Conservation (phyloP, 1,140 invertebrate genomes). For the Pseudomyrmex pallidus region DNA sequence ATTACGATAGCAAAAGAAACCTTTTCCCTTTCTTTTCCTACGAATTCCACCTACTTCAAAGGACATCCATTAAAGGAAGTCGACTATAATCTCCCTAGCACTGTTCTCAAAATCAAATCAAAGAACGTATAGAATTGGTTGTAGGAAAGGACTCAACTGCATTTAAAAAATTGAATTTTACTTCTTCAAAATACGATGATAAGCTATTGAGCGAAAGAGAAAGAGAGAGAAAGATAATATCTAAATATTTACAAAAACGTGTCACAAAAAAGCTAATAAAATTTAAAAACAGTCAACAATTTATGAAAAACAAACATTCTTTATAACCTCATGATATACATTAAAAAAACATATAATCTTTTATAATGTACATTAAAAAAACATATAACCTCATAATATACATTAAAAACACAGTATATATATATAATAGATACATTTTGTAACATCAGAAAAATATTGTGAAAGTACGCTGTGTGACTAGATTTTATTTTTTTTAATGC, state of each 20-base stretch:
- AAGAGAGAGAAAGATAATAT: too few species aligned
- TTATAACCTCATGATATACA: too few species aligned
- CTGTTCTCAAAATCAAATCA: conserved; percentile 56
- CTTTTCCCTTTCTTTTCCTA: conserved; percentile 45
- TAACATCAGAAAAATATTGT: conserved; percentile 30
- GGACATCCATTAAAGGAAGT: conserved; percentile 63
- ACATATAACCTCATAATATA: not conserved
- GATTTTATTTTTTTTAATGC: conserved; percentile 37
- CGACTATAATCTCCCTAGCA: conserved; percentile 46
- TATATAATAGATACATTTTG: not conserved
- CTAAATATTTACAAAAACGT: too few species aligned
- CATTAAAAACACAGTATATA: not conserved
- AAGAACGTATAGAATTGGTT: conserved; percentile 1
- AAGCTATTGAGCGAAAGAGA: not conserved
- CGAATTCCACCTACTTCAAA: conserved; percentile 67
- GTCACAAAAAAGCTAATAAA: too few species aligned
- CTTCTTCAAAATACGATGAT: conserved; percentile 2
- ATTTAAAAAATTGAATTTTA: not conserved
- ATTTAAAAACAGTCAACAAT: too few species aligned
- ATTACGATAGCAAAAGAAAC: conserved; percentile 60
- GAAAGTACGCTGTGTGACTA: conserved; percentile 27
- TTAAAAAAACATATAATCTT: not conserved
- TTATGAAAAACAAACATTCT: too few species aligned
- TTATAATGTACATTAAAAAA: not conserved
- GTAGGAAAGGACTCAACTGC: not conserved